Evolutionary conservation across 1,140 invertebrate species (phyloP), one percentile per base, ranked within the genome.

Genomic region (Bombus waltoni): DNA sequence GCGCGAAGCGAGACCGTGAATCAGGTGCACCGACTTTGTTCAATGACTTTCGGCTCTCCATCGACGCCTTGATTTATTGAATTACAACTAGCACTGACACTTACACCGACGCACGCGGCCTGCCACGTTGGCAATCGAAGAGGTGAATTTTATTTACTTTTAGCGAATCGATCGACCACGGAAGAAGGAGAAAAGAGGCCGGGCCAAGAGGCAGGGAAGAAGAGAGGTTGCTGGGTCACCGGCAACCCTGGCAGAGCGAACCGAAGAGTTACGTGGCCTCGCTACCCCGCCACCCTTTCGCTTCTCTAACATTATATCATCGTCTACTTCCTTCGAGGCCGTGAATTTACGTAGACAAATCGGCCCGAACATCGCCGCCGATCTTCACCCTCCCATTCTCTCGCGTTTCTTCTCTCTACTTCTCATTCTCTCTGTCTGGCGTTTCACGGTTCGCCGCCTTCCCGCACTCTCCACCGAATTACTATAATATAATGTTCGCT

Each of bases 121-220:
- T 53, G 77, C 73, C 68, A 28, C 75, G 57, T 70, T 57, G 47
- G 53, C 85, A 70, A 18, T 8, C 62, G 85, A 82, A 86, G 88
- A 88, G 86, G 88, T 83, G 89, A 93, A 93, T 94, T 94, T 94
- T 94, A 94, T 94, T 94, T 93, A 93, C 89, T 89, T 93, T 92
- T 90, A 90, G 89, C 87, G 93, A 92, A 94, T 95, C 94, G 94
- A 94, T 94, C 91, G 93, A 89, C 82, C 88, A 79, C 85, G 76
- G 11, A 66, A 81, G 73, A 70, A 28, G 70, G 38, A 40, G 73
- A 53, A 32, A 70, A 35, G 44, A 22, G 15, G 44, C 35, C 5
- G n/a, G n/a, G 70, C n/a, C 42, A 68, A 66, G 62, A 42, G 77
- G 42, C 32, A 42, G 62, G 11, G 40, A 62, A 57, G 35, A 73